phyloP scores from a whole-genome alignment of 2,797 vertebrate species.

The Rhinoraja longicauda region DNA sequence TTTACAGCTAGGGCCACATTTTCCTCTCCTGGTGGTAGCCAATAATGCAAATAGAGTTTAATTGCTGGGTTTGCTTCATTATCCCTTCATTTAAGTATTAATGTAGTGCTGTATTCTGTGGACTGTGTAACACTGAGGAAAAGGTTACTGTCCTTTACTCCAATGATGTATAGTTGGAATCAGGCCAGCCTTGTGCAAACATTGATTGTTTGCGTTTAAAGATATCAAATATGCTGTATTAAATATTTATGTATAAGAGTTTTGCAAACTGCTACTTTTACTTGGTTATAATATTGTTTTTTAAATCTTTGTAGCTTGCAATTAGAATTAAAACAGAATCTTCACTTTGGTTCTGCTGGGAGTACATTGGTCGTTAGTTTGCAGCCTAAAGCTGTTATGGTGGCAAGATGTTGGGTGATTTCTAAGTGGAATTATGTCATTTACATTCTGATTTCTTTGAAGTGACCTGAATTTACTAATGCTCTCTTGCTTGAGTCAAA shows the following conservation, averaged over 20 bases:
- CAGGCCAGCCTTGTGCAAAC: background rate
- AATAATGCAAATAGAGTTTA: constrained; percentile 19
- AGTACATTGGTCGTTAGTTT: background rate
- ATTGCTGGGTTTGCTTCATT: constrained; percentile 17
- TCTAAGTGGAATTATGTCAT: background rate
- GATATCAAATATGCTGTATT: background rate
- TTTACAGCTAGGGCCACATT: constrained; percentile 5
- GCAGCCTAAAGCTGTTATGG: background rate
- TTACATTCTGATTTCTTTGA: background rate
- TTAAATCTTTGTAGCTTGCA: background rate
- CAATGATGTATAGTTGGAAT: background rate
- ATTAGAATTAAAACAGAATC: background rate
- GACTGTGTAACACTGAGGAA: background rate
- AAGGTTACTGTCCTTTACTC: background rate
- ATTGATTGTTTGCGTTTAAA: background rate
- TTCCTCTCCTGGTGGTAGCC: constrained; percentile 13
- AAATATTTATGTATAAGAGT: no score
- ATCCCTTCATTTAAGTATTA: constrained; percentile 35
- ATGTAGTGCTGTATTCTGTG: background rate
- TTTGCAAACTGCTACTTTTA: background rate
- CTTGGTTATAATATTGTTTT: background rate
- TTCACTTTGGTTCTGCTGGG: background rate
- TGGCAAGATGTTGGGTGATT: background rate
- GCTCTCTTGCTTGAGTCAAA: no score
- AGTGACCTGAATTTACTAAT: background rate